Base-by-base conservation (phyloP, 2,797 vertebrate species). In the Pangasius krempfi region DNA sequence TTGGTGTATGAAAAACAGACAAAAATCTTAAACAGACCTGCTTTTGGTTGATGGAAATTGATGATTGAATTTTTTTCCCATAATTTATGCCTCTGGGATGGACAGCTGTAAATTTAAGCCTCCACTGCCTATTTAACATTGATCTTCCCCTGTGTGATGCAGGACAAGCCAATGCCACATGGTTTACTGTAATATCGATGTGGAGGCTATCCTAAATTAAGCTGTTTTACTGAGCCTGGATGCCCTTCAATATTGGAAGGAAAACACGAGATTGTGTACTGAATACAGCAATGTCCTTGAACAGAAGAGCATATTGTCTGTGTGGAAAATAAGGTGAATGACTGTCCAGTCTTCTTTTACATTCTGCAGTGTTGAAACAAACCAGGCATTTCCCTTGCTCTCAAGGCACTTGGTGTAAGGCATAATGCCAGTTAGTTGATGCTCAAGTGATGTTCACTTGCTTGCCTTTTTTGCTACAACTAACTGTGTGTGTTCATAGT, bases 101-200 rank as follows among this genome's bases (percentile, higher is more conserved):
- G 20, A 37, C 83, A 18, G 73, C 25, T 47, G 72, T 83, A 89
- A 50, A 56, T 64, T 37, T 86, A 79, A 76, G 44, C 64, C 56
- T 54, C 85, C 52, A 44, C 56, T 64, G 47, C 27, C 60, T 70
- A 56, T 72, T 73, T 76, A 84, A 37, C 82, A 89, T 88, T 88
- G 89, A 89, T 88, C 83, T 81, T 89, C 84, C 54, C 9, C 66
- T 85, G 54, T 80, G 82, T 81, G 82, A 56, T 73, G 40, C 82
- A 81, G 86, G 33, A 64, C 73, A 85, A 79, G 86, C 82, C 64
- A 85, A 18, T 54, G 33, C 16, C 86, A 81, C 54, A 52, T 89
- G 72, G 50, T 52, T 83, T 84, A 87, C 86, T 88, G 86, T 89
- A 79, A 73, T 89, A 87, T 85, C 66, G 86, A 89, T 89, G 75